Evolutionary conservation across 2,888 invertebrate species (phyloP), one percentile per base, ranked within the genome.

Genomic region (Sepioteuthis lessoniana): DNA sequence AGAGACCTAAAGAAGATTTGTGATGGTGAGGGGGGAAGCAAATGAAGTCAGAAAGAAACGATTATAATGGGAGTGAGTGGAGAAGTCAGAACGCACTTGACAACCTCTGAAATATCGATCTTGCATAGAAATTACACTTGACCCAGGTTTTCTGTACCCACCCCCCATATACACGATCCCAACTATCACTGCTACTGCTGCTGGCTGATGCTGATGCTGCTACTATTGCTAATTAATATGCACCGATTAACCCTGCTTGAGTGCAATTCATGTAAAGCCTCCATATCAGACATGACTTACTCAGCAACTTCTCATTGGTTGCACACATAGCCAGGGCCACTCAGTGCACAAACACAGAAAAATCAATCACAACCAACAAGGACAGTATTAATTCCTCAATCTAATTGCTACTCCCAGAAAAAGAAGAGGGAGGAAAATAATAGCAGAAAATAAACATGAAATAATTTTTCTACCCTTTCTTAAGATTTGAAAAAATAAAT

Each of bases 241-340:
- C 92, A 92, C 92, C 42, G 92, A 47, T 92, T 92, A 92, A 92
- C 92, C 92, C 42, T 47, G 42, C 46, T 38, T 31, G 92, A 92
- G 92, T 92, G 92, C 92, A 92, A n/a, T 92, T 47, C 92, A 13
- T 76, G 76, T 76, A 76, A 76, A 76, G 35, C 76, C n/a, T 76
- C 35, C 76, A 76, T 76, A 92, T 92, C 92, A 92, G 92, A 92
- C 92, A 92, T 46, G 47, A 92, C 92, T 47, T 42, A 92, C 92
- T 92, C 92, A 92, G 92, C 92, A 92, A 92, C 47, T 92, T 92
- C 42, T 92, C n/a, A 92, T 92, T 92, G 92, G 92, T 42, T 92
- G 42, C 38, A 47, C 92, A 92, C 46, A 42, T 31, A 47, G 92
- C 46, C 46, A 92, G 92, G 47, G 92, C 47, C 92, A 92, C 25